phyloP scores from a whole-genome alignment of 2,888 invertebrate genomes.

The Anthrax anthrax region DNA sequence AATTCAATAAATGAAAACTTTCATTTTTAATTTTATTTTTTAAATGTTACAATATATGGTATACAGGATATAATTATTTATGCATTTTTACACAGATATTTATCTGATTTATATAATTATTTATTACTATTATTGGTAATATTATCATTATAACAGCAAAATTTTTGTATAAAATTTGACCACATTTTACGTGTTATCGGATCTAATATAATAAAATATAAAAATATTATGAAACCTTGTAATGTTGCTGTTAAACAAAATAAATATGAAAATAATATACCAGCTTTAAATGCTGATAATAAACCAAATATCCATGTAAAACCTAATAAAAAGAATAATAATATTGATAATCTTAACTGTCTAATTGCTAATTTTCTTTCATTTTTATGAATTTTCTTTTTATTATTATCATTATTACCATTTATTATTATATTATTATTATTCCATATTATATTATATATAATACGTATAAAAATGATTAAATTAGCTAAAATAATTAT shows the following conservation, averaged over 20 bases:
- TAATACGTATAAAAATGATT: constrained; percentile 39
- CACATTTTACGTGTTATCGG: constrained; percentile 40
- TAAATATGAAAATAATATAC: constrained; percentile 42
- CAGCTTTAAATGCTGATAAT: constrained; percentile 37
- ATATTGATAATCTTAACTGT: constrained; percentile 41
- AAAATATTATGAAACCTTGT: constrained; percentile 46
- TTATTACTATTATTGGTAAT: too few relatives aligned
- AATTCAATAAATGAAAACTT: too few relatives aligned
- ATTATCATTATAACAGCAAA: not conserved
- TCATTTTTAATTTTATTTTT: too few relatives aligned
- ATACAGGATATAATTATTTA: too few relatives aligned
- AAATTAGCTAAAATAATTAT: constrained; percentile 40
- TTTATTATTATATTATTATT: constrained; percentile 38
- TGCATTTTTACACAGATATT: too few relatives aligned
- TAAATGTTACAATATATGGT: too few relatives aligned
- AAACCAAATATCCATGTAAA: constrained; percentile 48
- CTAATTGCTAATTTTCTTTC: constrained; percentile 24
- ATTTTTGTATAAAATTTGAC: constrained; percentile 17
- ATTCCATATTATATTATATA: constrained; percentile 37
- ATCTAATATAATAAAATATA: constrained; percentile 45
- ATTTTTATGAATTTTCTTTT: constrained; percentile 34
- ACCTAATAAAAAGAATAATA: constrained; percentile 46
- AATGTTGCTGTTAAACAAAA: constrained; percentile 48
- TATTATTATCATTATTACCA: constrained; percentile 39
- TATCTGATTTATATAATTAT: too few relatives aligned